phyloP scores from a whole-genome alignment of 1,140 invertebrate genomes.

The Aradophagus sp. region DNA sequence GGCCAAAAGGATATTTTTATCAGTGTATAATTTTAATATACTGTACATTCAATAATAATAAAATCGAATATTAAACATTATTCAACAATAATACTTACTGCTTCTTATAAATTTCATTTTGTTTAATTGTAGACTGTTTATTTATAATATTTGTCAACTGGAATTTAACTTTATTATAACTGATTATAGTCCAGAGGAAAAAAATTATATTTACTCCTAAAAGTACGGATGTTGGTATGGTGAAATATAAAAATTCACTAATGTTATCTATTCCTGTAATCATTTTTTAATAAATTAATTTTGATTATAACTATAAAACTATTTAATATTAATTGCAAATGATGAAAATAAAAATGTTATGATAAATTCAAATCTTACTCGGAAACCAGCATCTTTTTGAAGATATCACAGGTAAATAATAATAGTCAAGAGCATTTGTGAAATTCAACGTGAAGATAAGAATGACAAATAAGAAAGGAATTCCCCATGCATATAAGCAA shows the following conservation, averaged over 20 bases:
- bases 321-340: too few relatives aligned
- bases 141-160: too few relatives aligned
- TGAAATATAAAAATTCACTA: conserved; percentile 25
- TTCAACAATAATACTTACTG: too few relatives aligned
- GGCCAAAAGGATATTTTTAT: too few relatives aligned
- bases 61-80: too few relatives aligned
- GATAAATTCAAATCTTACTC: conserved; percentile 16
- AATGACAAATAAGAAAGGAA: conserved; percentile 1
- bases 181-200: conserved; percentile 1
- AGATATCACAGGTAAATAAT: conserved; percentile 8
- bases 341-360: too few relatives aligned
- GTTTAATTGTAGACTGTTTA: too few relatives aligned
- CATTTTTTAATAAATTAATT: conserved; percentile 2
- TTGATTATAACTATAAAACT: too few relatives aligned
- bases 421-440: not conserved
- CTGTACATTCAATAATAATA: too few relatives aligned
- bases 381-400: conserved; percentile 12
- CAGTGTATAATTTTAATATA: too few relatives aligned
- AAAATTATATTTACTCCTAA: conserved; percentile 11
- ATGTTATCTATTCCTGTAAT: conserved; percentile 16
- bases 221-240: conserved; percentile 10
- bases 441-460: not conserved
- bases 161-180: conserved; percentile 10
- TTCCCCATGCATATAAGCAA: conserved; percentile 9
- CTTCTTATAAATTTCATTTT: too few relatives aligned